Evolutionary conservation across 1,140 invertebrate genomes (phyloP), one percentile per base, ranked within the genome.

Genomic region (Brachionus paranguensis): DNA sequence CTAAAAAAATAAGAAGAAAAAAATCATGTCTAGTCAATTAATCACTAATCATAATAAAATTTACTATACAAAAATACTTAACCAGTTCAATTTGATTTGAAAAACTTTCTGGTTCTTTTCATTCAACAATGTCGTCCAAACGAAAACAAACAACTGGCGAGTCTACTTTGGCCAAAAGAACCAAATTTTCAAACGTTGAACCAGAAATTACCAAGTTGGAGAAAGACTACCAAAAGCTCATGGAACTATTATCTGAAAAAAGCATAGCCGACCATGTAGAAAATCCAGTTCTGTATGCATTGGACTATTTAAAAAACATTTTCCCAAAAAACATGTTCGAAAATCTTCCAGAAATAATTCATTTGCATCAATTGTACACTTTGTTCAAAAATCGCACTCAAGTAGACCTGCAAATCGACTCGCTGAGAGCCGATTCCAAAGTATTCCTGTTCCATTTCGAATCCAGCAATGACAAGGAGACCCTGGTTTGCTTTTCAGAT

Each of bases 291-390:
- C 10, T 76, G 24, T 24, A 50, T 12, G 72, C 72, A 50, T 29
- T 76, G 12, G 47, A 50, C 7, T 76, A 37, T 50, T 27, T 76
- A 11, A 76, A 50, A 50, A 5, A 10, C 8, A 47, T 76, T 8
- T 76, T 76, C n/a, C 72, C 72, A 76, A 20, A 47, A 27, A 76
- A 50, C n/a, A 10, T 76, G 72, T 76, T 76, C 20, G 72, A 76
- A 76, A 50, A 76, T 76, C 72, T 76, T 12, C 72, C 72, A 20
- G 43, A 76, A 50, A 76, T 76, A 10, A 76, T 76, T 50, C 72
- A 76, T 29, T 29, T 76, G 33, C 53, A 68, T 27, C 78, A 81
- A 64, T 45, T 81, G n/a, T 81, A 81, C 53, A 65, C 29, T 43
- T 45, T 81, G 53, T 45, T 60, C 43, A 43, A 68, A 43, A 81